Conservation (phyloP, 1,140 invertebrate genomes). For the Heliconius eleuchia region DNA sequence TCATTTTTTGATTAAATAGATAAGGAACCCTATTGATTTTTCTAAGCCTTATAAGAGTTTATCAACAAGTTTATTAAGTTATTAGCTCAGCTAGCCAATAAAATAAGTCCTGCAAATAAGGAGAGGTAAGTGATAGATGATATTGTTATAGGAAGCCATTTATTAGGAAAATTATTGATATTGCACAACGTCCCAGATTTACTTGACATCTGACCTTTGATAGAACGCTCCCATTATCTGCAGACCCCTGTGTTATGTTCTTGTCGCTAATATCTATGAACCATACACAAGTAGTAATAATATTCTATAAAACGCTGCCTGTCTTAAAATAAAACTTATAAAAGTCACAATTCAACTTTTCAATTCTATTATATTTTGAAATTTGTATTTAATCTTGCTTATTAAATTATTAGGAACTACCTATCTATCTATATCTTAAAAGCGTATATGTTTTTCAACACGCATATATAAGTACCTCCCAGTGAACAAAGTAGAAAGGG, state of each 20-base stretch:
- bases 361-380: too few species aligned
- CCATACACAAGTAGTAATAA: not conserved
- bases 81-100: not conserved
- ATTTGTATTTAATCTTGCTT: too few species aligned
- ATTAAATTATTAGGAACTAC: too few species aligned
- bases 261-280: not conserved
- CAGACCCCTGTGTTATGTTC: conserved; percentile 9
- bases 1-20: too few species aligned
- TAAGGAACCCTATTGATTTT: too few species aligned
- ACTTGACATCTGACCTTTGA: conserved; percentile 70
- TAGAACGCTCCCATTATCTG: conserved; percentile 41
- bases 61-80: not conserved
- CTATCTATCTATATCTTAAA: too few species aligned
- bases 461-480: too few species aligned
- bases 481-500: too few species aligned
- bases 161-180: conserved; percentile 63
- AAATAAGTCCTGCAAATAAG: not conserved
- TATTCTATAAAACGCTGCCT: too few species aligned
- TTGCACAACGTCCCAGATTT: conserved; percentile 61
- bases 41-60: not conserved
- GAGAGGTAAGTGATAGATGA: conserved; percentile 49
- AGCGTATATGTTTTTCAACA: too few species aligned
- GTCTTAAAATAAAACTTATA: too few species aligned
- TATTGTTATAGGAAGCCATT: conserved; percentile 69
- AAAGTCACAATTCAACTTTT: too few species aligned